Base-by-base conservation (phyloP, 2,797 vertebrate species). In the Falco columbarius region DNA sequence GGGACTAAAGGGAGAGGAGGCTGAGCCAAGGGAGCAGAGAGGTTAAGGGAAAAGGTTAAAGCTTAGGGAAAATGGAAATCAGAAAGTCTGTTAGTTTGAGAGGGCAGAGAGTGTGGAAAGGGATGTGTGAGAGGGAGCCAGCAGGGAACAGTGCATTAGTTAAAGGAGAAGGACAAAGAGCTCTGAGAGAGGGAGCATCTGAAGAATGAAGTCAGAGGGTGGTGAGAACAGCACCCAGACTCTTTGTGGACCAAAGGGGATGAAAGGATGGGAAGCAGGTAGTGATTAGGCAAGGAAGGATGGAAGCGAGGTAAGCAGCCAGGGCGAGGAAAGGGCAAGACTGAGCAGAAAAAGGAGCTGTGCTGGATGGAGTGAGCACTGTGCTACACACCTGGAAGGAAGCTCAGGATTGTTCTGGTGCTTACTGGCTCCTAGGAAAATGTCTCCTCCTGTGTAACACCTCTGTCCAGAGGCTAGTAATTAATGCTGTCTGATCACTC, bases 401-500 rank as follows among this genome's bases (percentile, higher is more conserved):
- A 75, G 42, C 26, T 46, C 19, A 26, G 6, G 17, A 21, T 14
- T 51, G 14, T 87, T 67, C 67, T 73, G 13, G 42, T 62, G 44
- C 51, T 80, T 51, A 14, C 47, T 40, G 26, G 24, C 30, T 61
- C 24, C 9, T 68, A 63, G 20, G n/a, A 70, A 66, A 91, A 71
- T 23, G 6, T 40, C 44, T 58, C 10, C 32, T 56, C 10, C 44
- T 61, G 36, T 7, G 0, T n/a, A 51, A 54, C 14, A 55, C 6
- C 16, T 89, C 62, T 66, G 14, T 24, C 59, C 59, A 73, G 22
- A 75, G 42, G 21, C 67, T 73, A 38, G 18, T 36, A 34, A 40
- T 47, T 56, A 89, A 34, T 1, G 0, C 34, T 49, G 6, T 24
- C 1, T 2, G 40, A 55, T 75, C 30, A 27, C 12, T n/a, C 32